phyloP scores from a whole-genome alignment of 1,140 invertebrate genomes.

The Hylaeus anthracinus region DNA sequence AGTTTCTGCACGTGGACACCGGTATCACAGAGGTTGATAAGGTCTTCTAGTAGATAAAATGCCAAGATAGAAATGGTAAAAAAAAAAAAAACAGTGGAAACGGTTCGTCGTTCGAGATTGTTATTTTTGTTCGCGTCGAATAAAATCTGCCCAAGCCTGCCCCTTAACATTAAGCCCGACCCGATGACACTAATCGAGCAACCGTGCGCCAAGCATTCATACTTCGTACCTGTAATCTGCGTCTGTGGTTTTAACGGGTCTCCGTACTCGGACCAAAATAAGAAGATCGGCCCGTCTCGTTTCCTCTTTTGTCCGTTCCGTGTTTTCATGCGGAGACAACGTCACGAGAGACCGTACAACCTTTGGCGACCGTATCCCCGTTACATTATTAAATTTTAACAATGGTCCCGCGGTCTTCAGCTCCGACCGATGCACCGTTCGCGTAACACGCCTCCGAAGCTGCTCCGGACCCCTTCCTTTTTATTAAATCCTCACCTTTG shows the following conservation, averaged over 20 bases:
- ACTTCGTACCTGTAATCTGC: slow-evolving; percentile 18
- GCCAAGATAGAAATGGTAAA: too few species aligned
- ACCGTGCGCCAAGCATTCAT: too few species aligned
- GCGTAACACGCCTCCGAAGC: slow-evolving; percentile 40
- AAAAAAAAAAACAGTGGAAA: too few species aligned
- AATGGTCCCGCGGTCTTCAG: slow-evolving; percentile 54
- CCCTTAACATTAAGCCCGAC: too few species aligned
- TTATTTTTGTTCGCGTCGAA: too few species aligned
- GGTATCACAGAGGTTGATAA: too few species aligned
- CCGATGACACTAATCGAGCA: too few species aligned
- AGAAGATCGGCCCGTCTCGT: slow-evolving; percentile 25
- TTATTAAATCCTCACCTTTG: not conserved
- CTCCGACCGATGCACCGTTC: slow-evolving; percentile 45
- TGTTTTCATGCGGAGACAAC: slow-evolving; percentile 34
- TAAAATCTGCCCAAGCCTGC: too few species aligned
- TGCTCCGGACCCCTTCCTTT: slow-evolving; percentile 36
- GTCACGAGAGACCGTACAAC: slow-evolving; percentile 45
- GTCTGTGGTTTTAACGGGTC: slow-evolving; percentile 38
- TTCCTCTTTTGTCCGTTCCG: not conserved
- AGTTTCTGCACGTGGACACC: too few species aligned
- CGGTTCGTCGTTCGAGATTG: too few species aligned
- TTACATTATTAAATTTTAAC: slow-evolving; percentile 72
- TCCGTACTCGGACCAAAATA: slow-evolving; percentile 31
- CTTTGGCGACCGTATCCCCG: slow-evolving; percentile 68
- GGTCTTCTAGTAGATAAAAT: too few species aligned